Percentiles rank a stretch among this genome's conserved stretches.
Conservation (phyloP, 1,140 invertebrate species). For the Drosophila mauritiana region DNA sequence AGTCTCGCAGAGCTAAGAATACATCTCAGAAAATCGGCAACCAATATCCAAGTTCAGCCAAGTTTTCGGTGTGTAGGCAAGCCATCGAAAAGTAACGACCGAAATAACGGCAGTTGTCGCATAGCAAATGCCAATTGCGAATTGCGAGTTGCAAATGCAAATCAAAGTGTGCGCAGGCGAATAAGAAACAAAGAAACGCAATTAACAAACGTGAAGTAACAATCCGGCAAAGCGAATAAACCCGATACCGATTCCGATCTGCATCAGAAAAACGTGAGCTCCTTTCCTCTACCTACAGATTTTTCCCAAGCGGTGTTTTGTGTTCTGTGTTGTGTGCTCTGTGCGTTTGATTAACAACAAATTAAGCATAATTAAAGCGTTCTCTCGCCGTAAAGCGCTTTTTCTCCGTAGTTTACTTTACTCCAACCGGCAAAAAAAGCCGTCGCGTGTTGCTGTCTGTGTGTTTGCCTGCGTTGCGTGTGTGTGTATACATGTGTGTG, state of each 20-base stretch:
- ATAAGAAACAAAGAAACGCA: conserved; percentile 27
- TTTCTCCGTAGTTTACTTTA: conserved; percentile 38
- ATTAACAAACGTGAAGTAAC: conserved; percentile 32
- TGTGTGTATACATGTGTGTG: conserved; percentile 17
- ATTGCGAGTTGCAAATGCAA: too few relatives aligned
- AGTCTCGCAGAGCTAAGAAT: conserved; percentile 49
- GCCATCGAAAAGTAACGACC: conserved; percentile 10
- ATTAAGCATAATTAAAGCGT: conserved; percentile 75
- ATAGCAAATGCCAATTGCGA: conserved; percentile 58
- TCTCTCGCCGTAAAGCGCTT: conserved; percentile 20
- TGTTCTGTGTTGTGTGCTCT: conserved; percentile 1
- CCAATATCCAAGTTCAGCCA: conserved; percentile 20
- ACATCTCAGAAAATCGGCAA: conserved; percentile 53
- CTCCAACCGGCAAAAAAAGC: conserved; percentile 68
- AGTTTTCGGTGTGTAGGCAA: conserved; percentile 10
- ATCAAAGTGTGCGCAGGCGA: conserved; percentile 59
- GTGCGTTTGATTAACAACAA: conserved; percentile 68
- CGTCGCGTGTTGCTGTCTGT: conserved; percentile 73
- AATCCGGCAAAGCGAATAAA: conserved; percentile 42
- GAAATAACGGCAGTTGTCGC: conserved; percentile 40
- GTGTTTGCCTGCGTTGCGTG: conserved; percentile 12
- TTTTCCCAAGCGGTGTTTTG: conserved; percentile 43
- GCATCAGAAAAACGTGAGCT: conserved; percentile 68
- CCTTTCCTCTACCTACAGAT: conserved; percentile 18
- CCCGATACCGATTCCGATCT: conserved; percentile 52